A percentile compares a stretch with the other conserved stretches of the same genome.
These are phyloP conservation scores for Zenarchopterus dispar DNA, from an alignment of 2,797 vertebrate species.

Conservation along the genomic window DNA sequence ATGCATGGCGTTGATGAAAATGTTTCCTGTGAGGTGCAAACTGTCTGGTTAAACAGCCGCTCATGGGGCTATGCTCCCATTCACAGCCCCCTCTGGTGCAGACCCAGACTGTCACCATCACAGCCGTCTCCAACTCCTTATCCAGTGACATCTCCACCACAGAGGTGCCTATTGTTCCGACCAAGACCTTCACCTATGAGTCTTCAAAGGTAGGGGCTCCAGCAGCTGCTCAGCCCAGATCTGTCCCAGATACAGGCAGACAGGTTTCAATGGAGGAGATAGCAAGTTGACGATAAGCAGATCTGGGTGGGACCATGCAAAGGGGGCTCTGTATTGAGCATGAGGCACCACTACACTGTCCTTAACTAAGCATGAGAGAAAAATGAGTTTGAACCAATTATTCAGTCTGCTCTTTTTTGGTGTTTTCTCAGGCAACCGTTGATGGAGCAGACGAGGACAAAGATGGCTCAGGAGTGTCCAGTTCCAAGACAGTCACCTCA, in stretches of 20 bases:
- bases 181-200: constrained; percentile 93
- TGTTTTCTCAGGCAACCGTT: constrained; percentile 52
- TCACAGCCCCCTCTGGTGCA: constrained; percentile 93
- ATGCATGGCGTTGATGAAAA: constrained; percentile 56
- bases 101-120: constrained; percentile 94
- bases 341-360: constrained; percentile 13
- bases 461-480: constrained; percentile 84
- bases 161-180: constrained; percentile 92
- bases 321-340: constrained; percentile 34
- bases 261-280: constrained; percentile 19
- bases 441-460: constrained; percentile 85
- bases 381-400: neutral
- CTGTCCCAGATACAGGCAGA: constrained; percentile 19
- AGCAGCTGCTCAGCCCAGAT: constrained; percentile 60
- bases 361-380: constrained; percentile 13
- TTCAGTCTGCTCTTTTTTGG: constrained; percentile 5
- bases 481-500: constrained; percentile 87
- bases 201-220: constrained; percentile 89
- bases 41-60: constrained; percentile 65
- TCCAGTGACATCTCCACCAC: constrained; percentile 90
- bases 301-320: constrained; percentile 28
- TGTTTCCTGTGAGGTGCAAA: constrained; percentile 48
- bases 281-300: constrained; percentile 17
- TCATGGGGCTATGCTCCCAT: constrained; percentile 77
- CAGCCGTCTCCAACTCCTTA: constrained; percentile 82